Evolutionary conservation across 2,797 vertebrate species (phyloP), one percentile per base, ranked within the genome.

Genomic region (Menidia menidia): DNA sequence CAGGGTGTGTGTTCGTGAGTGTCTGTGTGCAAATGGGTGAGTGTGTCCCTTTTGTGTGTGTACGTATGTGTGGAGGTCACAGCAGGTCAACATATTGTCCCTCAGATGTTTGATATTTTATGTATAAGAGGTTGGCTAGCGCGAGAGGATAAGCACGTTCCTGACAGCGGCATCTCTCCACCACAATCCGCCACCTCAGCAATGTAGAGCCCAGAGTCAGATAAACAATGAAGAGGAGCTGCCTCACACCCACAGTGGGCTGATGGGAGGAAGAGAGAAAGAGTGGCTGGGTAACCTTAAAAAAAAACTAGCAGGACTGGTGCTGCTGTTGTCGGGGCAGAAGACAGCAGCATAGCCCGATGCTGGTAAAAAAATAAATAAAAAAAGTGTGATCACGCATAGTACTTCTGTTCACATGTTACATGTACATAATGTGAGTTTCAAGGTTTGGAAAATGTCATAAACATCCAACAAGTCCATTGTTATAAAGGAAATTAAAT

Each of bases 21-120:
- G 31, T 50, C 13, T 75, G 55, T 30, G 64, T 78, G 71, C 50
- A 14, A 25, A 19, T 60, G 68, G 54, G 56, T 52, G 66, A 79
- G 72, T 81, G 86, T 47, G 66, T 72, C 77, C 73, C 81, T 83
- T 78, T 73, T 81, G 78, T 85, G 85, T 64, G 81, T 56, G 45
- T 89, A 88, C 90, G 91, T 92, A 91, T 85, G 94, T 91, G 83
- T 92, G 95, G 94, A 94, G 97, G 97, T 96, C 96, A 95, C 94
- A 93, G 94, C 94, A 96, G 97, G 97, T 98, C 97, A 96, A 92
- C 95, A 95, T 96, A 96, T 96, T 97, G 97, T 97, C 96, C 95
- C 96, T 97, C 96, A 97, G 96, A 96, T 94, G 94, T 97, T 95
- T 97, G 94, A 97, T 97, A 97, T 97, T 97, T 96, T 96, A 96